Base-by-base conservation (phyloP, 2,797 vertebrate genomes). In the Urophycis tenuis region DNA sequence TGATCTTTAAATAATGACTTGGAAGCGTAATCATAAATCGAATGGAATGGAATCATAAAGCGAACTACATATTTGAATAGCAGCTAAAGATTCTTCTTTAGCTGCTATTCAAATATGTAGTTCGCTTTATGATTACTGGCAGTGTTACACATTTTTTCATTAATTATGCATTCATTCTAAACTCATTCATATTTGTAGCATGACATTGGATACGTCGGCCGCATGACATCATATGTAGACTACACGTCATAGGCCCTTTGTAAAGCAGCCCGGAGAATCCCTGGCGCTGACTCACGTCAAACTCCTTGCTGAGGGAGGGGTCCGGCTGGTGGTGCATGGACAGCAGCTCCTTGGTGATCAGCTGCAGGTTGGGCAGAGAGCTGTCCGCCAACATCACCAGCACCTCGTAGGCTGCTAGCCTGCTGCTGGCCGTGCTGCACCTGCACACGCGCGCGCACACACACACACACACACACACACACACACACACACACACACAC, bases 321-420 rank as follows among this genome's bases (percentile, higher is more conserved):
- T 99, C 97, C 0, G 93, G 92, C 77, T 99, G 97, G 88, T 99
- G 98, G 90, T 99, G 98, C 97, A 99, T 97, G 72, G 95, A 97
- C 81, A 98, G 92, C 8, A 99, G 91, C 85, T 99, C 97, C 87
- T 87, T 95, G 33, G 94, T 96, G 87, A 99, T 97, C 73, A 99
- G 95, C 80, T 94, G 95, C 71, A 99, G 94, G 85, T 99, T 99
- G 78, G 94, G 91, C 79, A 97, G 93, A 2, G 97, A 99, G 86
- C 97, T 99, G 88, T 99, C 97, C 17, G 96, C 95, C 85, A 99
- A 84, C 97, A 99, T 99, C 74, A 99, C 96, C 82, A 99, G 91
- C 77, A 99, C 98, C 89, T 99, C 98, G 45, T 99, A 99, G 33
- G 98, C 98, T 78, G 98, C 98, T 86, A 99, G 89, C 34, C 98